Percentiles rank a stretch among this genome's conserved stretches.
Conservation (phyloP, 2,888 invertebrate genomes). For the Zonitis immaculata region DNA sequence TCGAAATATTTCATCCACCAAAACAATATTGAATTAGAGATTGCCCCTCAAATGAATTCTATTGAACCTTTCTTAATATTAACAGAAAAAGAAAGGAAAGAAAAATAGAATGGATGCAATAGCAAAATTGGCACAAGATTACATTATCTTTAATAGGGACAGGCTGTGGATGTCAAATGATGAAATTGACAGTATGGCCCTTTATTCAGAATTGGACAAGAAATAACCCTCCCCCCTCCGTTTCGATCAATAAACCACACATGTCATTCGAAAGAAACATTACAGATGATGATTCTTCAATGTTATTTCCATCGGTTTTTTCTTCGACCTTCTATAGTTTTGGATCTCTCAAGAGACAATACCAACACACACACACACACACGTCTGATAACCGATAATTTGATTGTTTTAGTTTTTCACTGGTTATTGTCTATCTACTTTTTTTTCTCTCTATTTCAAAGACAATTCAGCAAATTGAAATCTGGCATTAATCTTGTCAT, state of each 20-base stretch:
- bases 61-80: too few species aligned
- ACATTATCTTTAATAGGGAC: background rate
- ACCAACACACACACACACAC: too few species aligned
- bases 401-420: background rate
- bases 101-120: too few species aligned
- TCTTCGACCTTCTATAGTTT: background rate
- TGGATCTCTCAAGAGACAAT: background rate
- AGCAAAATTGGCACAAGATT: background rate
- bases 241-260: background rate
- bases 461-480: background rate
- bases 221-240: too few species aligned
- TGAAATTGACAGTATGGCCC: background rate
- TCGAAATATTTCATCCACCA: too few species aligned
- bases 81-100: too few species aligned
- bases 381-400: background rate
- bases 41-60: too few species aligned
- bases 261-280: background rate
- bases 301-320: too few species aligned
- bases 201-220: background rate
- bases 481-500: background rate
- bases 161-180: background rate
- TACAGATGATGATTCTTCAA: background rate
- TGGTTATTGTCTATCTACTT: background rate
- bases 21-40: too few species aligned
- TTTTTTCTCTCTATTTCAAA: background rate